phyloP scores from a whole-genome alignment of 2,888 invertebrate species.

The Koerneria pararmatus region DNA sequence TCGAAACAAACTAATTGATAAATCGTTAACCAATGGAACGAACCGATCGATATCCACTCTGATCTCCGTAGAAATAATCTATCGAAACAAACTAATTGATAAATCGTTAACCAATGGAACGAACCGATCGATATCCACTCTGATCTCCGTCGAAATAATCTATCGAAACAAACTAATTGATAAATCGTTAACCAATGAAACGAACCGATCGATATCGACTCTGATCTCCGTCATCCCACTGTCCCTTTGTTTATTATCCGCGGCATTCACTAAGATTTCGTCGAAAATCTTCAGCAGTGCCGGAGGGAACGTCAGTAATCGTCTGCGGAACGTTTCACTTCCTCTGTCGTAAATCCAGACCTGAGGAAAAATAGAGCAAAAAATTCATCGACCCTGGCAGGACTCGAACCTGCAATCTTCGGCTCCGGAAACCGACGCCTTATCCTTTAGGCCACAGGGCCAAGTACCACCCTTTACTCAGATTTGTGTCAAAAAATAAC shows the following conservation, averaged over 20 bases:
- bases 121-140: constrained; percentile 70
- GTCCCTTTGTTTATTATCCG: constrained; percentile 44
- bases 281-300: constrained; percentile 85
- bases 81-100: no score
- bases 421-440: no score
- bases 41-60: constrained; percentile 69
- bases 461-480: no score
- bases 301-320: constrained; percentile 84
- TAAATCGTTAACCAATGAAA: no score
- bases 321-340: constrained; percentile 73
- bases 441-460: no score
- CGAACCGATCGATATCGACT: constrained; percentile 70
- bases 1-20: no score
- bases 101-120: no score
- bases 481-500: no score
- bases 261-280: constrained; percentile 82
- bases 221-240: constrained; percentile 32
- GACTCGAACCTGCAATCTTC: no score
- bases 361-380: constrained; percentile 68
- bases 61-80: no score
- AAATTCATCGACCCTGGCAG: constrained; percentile 16
- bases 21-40: no score
- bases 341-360: constrained; percentile 88
- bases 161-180: no score
- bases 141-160: constrained; percentile 31